Conservation (phyloP, 2,113 vertebrate species). For the Coptodon rendalli region DNA sequence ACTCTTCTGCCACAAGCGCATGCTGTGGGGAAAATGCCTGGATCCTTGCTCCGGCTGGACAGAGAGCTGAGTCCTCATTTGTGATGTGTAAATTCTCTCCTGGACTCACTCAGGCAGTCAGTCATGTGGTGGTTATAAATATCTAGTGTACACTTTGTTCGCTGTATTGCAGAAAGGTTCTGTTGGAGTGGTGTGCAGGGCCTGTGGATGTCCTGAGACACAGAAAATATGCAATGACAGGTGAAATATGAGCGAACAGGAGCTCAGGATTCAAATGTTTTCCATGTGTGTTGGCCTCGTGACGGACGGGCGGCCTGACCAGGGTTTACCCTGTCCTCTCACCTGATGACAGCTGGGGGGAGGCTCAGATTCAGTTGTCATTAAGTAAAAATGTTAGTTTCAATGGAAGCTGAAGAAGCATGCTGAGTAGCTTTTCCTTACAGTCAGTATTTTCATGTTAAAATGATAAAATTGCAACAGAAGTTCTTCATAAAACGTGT, state of each 20-base stretch:
- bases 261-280: neutral
- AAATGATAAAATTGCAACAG: neutral
- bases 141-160: conserved; percentile 20
- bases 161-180: neutral
- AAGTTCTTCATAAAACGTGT: neutral
- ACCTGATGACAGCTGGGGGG: neutral
- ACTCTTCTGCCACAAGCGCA: neutral
- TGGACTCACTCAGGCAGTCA: neutral
- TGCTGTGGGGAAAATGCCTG: neutral
- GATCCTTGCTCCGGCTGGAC: neutral
- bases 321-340: neutral
- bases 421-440: neutral
- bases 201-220: neutral
- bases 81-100: neutral
- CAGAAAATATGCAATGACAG: neutral
- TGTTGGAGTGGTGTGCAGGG: neutral
- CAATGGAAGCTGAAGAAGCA: neutral
- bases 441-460: neutral
- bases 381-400: neutral
- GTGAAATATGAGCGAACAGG: neutral
- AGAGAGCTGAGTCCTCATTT: neutral
- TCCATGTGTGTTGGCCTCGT: neutral
- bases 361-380: neutral
- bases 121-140: conserved; percentile 39
- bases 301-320: neutral